Conservation (phyloP, 2,888 invertebrate genomes). For the Idaea aversata region DNA sequence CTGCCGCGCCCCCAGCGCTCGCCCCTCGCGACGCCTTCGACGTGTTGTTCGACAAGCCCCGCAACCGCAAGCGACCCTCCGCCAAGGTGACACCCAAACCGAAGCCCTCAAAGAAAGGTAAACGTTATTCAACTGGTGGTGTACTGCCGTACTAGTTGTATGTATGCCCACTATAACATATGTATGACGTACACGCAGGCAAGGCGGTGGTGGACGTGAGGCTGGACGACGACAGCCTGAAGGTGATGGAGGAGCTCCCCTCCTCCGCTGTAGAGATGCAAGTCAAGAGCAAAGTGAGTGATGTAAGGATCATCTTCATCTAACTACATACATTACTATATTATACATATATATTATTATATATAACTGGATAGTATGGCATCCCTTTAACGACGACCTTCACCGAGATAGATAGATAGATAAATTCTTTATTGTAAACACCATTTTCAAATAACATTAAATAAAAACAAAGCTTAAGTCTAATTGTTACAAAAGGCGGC, state of each 20-base stretch:
- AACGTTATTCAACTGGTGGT: neutral
- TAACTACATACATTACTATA: neutral
- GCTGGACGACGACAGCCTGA: conserved; percentile 89
- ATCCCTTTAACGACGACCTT: too few relatives aligned
- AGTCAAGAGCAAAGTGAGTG: conserved; percentile 93
- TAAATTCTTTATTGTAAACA: too few relatives aligned
- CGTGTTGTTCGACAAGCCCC: conserved; percentile 83
- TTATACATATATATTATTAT: too few relatives aligned
- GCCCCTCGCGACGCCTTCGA: conserved; percentile 72
- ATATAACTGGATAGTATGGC: too few relatives aligned
- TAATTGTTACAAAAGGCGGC: too few relatives aligned
- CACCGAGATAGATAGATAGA: too few relatives aligned
- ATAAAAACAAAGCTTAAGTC: too few relatives aligned
- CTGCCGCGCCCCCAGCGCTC: conserved; percentile 4
- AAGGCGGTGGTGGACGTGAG: conserved; percentile 85
- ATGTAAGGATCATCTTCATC: conserved; percentile 17
- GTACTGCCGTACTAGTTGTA: neutral
- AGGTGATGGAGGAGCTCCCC: conserved; percentile 93
- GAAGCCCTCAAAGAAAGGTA: conserved; percentile 73
- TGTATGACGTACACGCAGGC: conserved; percentile 36
- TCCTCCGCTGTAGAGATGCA: conserved; percentile 96
- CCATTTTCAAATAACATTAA: too few relatives aligned
- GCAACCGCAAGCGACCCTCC: conserved; percentile 79
- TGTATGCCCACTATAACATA: neutral
- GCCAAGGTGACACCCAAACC: conserved; percentile 52